Evolutionary conservation across 1,140 invertebrate species (phyloP).

Genomic region (Drosophila sucinea): DNA sequence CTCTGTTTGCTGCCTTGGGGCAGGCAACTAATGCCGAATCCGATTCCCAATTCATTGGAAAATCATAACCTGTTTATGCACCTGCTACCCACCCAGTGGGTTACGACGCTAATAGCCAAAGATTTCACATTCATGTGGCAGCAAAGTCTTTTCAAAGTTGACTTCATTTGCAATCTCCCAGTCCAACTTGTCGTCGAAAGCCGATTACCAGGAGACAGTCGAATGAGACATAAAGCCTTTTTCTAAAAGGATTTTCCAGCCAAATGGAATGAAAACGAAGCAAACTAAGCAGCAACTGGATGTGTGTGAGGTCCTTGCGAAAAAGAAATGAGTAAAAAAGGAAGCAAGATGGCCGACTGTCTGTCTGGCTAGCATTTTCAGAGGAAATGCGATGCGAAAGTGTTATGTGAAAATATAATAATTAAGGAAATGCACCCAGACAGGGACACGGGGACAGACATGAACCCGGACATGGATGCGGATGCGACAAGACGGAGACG

Average conservation of each 20-base stretch:
- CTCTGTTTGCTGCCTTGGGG: too few species aligned
- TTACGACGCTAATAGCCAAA: constrained; percentile 32
- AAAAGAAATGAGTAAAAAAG: background rate
- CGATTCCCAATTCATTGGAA: too few species aligned
- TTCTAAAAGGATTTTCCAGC: constrained; percentile 66
- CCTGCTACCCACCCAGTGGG: too few species aligned
- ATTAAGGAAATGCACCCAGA: constrained; percentile 61
- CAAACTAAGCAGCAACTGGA: background rate
- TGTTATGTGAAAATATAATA: constrained; percentile 58
- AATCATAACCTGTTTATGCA: too few species aligned
- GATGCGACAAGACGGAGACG: background rate
- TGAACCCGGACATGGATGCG: background rate
- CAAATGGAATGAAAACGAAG: constrained; percentile 44
- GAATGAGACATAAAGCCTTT: constrained; percentile 71
- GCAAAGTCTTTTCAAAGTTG: background rate
- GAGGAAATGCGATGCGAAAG: constrained; percentile 21
- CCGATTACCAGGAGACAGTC: constrained; percentile 58
- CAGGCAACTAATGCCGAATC: too few species aligned
- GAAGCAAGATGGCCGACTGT: background rate
- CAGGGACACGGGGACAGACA: background rate
- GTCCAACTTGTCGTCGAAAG: constrained; percentile 39
- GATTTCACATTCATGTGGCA: constrained; percentile 27
- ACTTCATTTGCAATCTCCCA: background rate
- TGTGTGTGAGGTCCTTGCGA: background rate
- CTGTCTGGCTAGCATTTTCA: constrained; percentile 3